A percentile compares a stretch with the other conserved stretches of the same genome.
These are phyloP conservation scores for Heterotis niloticus DNA, from an alignment of 2,113 vertebrate species.

Conservation along the genomic window DNA sequence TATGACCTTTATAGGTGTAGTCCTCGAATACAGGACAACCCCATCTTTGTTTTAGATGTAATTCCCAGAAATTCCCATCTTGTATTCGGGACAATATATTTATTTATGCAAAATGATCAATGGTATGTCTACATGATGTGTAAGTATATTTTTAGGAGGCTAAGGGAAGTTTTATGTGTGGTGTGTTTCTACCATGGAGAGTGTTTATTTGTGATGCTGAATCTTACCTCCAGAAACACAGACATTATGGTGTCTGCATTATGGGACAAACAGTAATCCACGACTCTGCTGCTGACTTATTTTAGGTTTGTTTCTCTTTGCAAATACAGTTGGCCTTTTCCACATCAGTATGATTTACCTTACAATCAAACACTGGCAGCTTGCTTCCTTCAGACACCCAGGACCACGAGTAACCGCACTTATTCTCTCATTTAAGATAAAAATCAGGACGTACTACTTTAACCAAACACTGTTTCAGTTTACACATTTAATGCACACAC, in stretches of 20 bases:
- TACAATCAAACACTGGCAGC: not conserved
- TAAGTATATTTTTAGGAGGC: too few relatives aligned
- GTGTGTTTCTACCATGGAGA: too few relatives aligned
- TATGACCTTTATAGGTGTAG: too few relatives aligned
- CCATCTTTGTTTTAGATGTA: constrained; percentile 5
- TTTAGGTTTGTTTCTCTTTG: not conserved
- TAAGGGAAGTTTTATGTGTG: too few relatives aligned
- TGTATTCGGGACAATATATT: too few relatives aligned
- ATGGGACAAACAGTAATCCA: not conserved
- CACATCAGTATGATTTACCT: not conserved
- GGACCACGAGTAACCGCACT: not conserved
- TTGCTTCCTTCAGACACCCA: not conserved
- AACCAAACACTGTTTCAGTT: not conserved
- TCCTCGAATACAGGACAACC: too few relatives aligned
- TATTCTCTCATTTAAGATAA: not conserved
- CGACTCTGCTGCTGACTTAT: not conserved
- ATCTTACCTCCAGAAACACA: too few relatives aligned
- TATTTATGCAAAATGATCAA: too few relatives aligned
- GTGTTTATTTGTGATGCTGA: too few relatives aligned
- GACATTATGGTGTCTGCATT: too few relatives aligned
- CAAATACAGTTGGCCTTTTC: not conserved
- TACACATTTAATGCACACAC: not conserved
- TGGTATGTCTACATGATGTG: too few relatives aligned
- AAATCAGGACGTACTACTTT: not conserved
- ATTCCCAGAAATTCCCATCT: too few relatives aligned